Base-by-base conservation (phyloP, 1,140 invertebrate genomes). In the Diachasma alloeum region DNA sequence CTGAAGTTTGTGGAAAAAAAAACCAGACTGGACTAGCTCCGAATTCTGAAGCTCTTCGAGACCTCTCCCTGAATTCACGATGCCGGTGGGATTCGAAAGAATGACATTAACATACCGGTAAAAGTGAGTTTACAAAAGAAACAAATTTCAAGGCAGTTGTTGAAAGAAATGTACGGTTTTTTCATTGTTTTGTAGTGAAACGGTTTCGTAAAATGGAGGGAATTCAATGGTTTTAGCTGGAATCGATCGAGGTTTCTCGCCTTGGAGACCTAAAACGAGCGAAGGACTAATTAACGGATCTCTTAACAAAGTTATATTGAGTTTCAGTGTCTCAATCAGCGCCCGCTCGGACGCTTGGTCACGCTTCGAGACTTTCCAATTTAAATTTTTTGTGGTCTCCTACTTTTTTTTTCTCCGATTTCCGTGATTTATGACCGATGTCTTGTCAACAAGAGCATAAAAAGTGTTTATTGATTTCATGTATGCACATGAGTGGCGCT, bases 91-190 rank as follows among this genome's bases (percentile, higher is more conserved):
- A 84, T 86, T 81, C 81, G 82, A 79, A 72, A 81, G 85, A 86
- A 85, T 83, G 82, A 82, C 83, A 88, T 88, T 87, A 87, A 87
- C 86, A 87, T 87, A 83, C 74, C 44, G 19, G 37, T 68, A 69
- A 76, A 67, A 72, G 69, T 46, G 69, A 72, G 39, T 48, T 53
- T 53, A 53, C 17, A 53, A 37, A 44, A 44, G 68, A 72, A 31
- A 48, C n/a, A 46, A 46, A 26, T 46, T 31, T 22, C 37, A 46
- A 24, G 26, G 44, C 42, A 24, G 69, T 42, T 10, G 42, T 42
- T 13, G 13, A 42, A 72, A 69, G 36, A 69, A 69, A 19, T 44
- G 46, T 68, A 83, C 81, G 81, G 39, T 37, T 70, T 31, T 31
- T 39, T 44, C 63, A 67, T 31, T 37, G 36, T 63, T 42, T 63